phyloP scores from a whole-genome alignment of 2,888 invertebrate genomes.

The Rhogogaster chlorosoma region DNA sequence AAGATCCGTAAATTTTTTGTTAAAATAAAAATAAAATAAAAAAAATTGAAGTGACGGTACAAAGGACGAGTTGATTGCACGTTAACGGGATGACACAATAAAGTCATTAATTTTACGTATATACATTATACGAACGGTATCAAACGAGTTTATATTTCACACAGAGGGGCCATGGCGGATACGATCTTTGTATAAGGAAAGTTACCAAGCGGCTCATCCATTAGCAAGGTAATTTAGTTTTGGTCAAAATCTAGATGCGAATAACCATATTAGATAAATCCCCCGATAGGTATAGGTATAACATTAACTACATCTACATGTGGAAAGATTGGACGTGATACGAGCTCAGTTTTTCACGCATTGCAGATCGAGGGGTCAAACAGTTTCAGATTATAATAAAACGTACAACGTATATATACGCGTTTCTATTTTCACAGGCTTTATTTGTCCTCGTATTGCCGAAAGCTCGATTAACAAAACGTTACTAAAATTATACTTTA shows the following conservation, averaged over 20 bases:
- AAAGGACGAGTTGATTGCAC: not conserved
- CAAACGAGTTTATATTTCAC: constrained; percentile 21
- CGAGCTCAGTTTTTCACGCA: not conserved
- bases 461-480: not conserved
- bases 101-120: not conserved
- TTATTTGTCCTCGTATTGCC: not conserved
- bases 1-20: not conserved
- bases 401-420: not conserved
- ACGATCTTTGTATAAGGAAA: constrained; percentile 23
- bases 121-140: constrained; percentile 1
- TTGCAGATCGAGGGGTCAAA: not conserved
- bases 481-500: not conserved
- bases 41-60: not conserved
- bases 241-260: not conserved
- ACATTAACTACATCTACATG: not conserved
- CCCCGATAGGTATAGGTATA: not conserved
- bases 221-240: constrained; percentile 16
- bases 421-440: not conserved
- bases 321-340: not conserved
- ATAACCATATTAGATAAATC: not conserved
- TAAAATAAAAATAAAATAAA: not conserved
- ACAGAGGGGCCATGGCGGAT: not conserved
- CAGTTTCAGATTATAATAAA: not conserved
- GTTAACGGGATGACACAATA: not conserved
- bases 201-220: constrained; percentile 25